Evolutionary conservation across 2,113 vertebrate species (phyloP).

Genomic region (Alligator sinensis): DNA sequence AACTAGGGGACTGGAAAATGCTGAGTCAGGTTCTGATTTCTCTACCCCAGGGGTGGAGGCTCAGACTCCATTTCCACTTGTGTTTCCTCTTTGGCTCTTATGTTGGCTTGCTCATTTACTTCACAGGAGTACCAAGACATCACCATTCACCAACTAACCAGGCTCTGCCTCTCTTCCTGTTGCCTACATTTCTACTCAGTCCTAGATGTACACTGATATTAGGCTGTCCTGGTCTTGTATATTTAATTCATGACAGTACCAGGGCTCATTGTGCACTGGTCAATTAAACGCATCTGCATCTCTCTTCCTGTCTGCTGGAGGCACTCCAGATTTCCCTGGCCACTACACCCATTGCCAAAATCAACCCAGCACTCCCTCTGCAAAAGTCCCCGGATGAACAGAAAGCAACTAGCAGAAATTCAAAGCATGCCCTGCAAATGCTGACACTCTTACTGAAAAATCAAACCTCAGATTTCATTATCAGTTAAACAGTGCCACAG

Average conservation of each 20-base stretch:
- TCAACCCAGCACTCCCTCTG: neutral
- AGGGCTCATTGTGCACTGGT: neutral
- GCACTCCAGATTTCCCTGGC: neutral
- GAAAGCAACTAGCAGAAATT: neutral
- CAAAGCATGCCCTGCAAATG: neutral
- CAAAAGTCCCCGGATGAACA: neutral
- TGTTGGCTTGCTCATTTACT: neutral
- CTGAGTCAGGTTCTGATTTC: neutral
- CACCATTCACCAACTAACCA: neutral
- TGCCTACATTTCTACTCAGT: neutral
- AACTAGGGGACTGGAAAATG: accelerated
- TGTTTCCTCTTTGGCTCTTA: neutral
- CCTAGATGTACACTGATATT: too few species aligned
- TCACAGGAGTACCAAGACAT: neutral
- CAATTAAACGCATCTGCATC: neutral
- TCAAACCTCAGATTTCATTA: neutral
- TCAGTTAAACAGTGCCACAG: too few species aligned
- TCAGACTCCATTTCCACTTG: neutral
- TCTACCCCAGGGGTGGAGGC: neutral
- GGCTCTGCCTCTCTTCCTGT: neutral
- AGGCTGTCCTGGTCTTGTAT: too few species aligned
- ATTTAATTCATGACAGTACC: neutral
- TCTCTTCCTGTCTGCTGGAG: neutral
- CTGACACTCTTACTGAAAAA: neutral
- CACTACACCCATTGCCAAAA: neutral